Percentiles rank a stretch among this genome's conserved stretches.
Evolutionary conservation across 2,888 invertebrate genomes (phyloP).

Genomic region (Theretra japonica): DNA sequence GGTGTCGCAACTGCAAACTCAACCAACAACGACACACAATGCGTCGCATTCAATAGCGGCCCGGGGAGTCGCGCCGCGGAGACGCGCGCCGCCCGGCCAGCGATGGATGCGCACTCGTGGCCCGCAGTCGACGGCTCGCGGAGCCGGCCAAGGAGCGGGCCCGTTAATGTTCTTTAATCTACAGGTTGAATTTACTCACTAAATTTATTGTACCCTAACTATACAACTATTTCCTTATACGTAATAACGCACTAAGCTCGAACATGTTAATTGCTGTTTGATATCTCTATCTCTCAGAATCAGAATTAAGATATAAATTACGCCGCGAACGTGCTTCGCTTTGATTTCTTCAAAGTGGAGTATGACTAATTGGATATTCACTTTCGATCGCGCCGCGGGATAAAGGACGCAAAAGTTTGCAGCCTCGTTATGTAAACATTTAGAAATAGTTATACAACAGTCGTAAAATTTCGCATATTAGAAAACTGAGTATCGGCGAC

Average conservation of each 20-base stretch:
- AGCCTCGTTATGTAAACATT: constrained; percentile 10
- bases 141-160: neutral
- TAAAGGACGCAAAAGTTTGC: constrained; percentile 14
- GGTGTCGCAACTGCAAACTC: constrained; percentile 59
- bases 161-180: constrained; percentile 24
- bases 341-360: neutral
- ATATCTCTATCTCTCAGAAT: constrained; percentile 10
- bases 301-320: constrained; percentile 14
- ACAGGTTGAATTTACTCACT: constrained; percentile 13
- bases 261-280: constrained; percentile 4
- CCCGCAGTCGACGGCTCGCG: no score
- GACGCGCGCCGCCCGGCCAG: constrained; percentile 42
- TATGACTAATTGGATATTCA: neutral
- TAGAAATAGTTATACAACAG: constrained; percentile 25
- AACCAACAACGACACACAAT: constrained; percentile 52
- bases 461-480: constrained; percentile 23
- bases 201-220: constrained; percentile 6
- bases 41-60: constrained; percentile 51
- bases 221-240: constrained; percentile 12
- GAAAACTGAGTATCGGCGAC: constrained; percentile 29
- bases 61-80: constrained; percentile 35
- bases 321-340: neutral
- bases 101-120: constrained; percentile 44
- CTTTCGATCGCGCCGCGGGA: constrained; percentile 1
- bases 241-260: constrained; percentile 4